Evolutionary conservation across 2,888 invertebrate species (phyloP), one percentile per base, ranked within the genome.

Genomic region (Plemyria rubiginata): DNA sequence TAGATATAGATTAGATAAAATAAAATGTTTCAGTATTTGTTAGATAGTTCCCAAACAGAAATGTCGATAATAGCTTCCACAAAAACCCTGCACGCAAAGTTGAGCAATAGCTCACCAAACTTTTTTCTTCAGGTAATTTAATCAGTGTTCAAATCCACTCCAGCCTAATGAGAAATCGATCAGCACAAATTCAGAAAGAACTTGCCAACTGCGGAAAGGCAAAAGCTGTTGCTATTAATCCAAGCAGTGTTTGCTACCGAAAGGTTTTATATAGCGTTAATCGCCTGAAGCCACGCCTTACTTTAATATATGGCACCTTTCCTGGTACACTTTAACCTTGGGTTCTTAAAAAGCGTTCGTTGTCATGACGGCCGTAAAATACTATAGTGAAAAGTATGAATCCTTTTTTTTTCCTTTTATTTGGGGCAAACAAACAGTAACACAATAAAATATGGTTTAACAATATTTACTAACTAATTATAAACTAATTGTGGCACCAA

Each of bases 241-340:
- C n/a, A 4, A 48, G 29, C 41, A 15, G 13, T 63, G 54, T 63
- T 63, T 53, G 48, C 48, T 29, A 38, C 54, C 46, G 48, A 56
- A 60, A 64, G 53, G 56, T 64, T 64, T 60, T 65, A 54, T 59
- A 52, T 28, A 38, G 40, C 45, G 56, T 60, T 60, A 60, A 57
- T 64, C 49, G 56, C 28, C 40, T 4, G 11, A 36, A 36, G 43
- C 45, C 64, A 60, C 60, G 56, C 53, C 56, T 45, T 40, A 12
- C 52, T 45, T 62, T 55, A 56, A 56, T 56, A 56, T 57, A 57
- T 41, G 41, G 40, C 22, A 53, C 53, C 45, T 56, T 60, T 51
- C 8, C 41, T n/a, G 29, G 28, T 36, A 15, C 13, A 11, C 9
- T 45, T 16, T 4, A 16, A 38, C 0, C 9, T 16, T 45, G 15